Percentiles rank a stretch among this genome's conserved stretches.
Conservation (phyloP, 2,113 vertebrate genomes). For the Vimba vimba region DNA sequence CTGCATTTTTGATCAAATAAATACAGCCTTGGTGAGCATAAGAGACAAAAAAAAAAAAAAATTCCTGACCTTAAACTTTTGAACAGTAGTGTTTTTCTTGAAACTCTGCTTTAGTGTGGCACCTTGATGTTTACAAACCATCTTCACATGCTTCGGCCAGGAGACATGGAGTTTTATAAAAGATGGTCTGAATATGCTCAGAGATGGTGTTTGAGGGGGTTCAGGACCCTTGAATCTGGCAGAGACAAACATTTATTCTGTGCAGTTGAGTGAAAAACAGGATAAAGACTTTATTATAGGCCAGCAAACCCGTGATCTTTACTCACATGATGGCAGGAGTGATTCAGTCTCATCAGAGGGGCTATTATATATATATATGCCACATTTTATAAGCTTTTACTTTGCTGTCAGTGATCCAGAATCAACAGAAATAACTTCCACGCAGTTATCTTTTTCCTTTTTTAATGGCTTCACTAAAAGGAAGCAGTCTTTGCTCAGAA, state of each 20-base stretch:
- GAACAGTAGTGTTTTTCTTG: neutral
- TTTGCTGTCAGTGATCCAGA: conserved; percentile 18
- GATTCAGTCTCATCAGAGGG: conserved; percentile 19
- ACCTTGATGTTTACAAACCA: neutral
- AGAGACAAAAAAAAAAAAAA: neutral
- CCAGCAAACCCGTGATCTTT: conserved; percentile 14
- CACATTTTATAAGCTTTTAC: conserved; percentile 37
- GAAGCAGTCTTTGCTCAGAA: conserved; percentile 8
- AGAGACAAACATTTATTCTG: conserved; percentile 6
- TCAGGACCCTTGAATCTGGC: neutral
- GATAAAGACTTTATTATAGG: conserved; percentile 33
- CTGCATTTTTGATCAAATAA: neutral
- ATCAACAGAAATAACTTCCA: conserved; percentile 36
- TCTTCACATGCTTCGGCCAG: neutral
- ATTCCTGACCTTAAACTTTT: neutral
- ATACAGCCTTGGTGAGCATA: neutral
- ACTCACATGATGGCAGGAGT: conserved; percentile 32
- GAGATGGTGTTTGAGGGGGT: neutral
- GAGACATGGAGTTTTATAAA: neutral
- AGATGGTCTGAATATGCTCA: neutral
- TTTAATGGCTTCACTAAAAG: conserved; percentile 29
- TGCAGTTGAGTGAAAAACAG: conserved; percentile 16
- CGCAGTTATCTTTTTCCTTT: neutral
- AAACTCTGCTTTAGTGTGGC: neutral
- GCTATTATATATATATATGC: neutral